phyloP scores from a whole-genome alignment of 1,140 invertebrate genomes.

The Camponotus vicinus region DNA sequence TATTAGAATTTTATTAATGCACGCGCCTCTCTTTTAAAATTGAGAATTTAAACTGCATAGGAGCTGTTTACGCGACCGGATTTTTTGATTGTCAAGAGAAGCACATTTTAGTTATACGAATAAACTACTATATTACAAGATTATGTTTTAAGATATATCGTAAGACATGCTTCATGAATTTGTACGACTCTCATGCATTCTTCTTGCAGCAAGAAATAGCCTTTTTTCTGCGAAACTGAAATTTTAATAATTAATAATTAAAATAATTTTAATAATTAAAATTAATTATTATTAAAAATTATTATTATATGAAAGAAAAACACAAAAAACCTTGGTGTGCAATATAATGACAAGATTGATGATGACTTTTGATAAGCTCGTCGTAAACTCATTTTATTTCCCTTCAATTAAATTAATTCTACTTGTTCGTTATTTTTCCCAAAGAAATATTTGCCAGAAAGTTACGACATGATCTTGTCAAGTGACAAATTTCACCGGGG shows the following conservation, averaged over 20 bases:
- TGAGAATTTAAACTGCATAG: neutral
- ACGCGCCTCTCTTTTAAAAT: neutral
- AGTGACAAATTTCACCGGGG: conserved; percentile 3
- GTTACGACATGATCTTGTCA: neutral
- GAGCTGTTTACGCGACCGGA: no score
- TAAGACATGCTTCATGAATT: neutral
- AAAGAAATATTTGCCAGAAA: conserved; percentile 17
- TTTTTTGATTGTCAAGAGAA: neutral
- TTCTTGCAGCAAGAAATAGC: neutral
- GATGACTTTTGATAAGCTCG: conserved; percentile 6
- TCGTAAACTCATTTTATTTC: neutral
- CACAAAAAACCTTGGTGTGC: neutral
- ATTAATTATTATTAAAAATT: no score
- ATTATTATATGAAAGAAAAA: neutral
- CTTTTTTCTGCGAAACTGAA: no score
- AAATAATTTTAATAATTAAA: no score
- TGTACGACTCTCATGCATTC: neutral
- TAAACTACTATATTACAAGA: no score
- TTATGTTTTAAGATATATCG: neutral
- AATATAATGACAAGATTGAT: conserved; percentile 12
- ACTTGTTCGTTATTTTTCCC: conserved; percentile 28
- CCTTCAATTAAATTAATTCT: no score
- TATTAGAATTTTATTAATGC: neutral
- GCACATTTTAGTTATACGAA: no score
- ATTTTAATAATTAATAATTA: no score